A percentile compares a stretch with the other conserved stretches of the same genome.
Evolutionary conservation across 2,888 invertebrate species (phyloP).

Genomic region (Coelopa pilipes): DNA sequence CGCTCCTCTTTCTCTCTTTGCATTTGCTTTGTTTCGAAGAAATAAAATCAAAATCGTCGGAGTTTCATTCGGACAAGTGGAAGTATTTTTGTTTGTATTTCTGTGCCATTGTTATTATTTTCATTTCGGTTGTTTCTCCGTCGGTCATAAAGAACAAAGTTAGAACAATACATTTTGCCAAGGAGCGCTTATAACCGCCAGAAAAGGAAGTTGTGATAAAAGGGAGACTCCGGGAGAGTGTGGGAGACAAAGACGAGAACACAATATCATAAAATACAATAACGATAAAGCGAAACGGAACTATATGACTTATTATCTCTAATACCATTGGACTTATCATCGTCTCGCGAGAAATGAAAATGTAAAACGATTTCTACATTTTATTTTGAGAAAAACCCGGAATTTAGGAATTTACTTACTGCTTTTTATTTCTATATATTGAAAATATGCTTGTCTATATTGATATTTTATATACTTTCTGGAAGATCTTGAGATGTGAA

Average conservation of each 20-base stretch:
- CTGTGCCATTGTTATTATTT: not conserved
- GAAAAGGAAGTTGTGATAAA: too few species aligned
- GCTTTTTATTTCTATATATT: too few species aligned
- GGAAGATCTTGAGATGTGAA: not conserved
- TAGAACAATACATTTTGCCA: not conserved
- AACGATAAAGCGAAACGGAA: not conserved
- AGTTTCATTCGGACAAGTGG: slow-evolving; percentile 5
- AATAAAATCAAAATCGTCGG: not conserved
- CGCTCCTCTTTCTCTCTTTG: not conserved
- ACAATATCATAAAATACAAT: not conserved
- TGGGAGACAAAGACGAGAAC: not conserved
- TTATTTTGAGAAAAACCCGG: too few species aligned
- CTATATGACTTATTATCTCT: not conserved
- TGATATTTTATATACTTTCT: too few species aligned
- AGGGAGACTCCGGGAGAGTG: not conserved
- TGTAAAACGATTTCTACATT: too few species aligned
- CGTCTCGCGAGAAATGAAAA: not conserved
- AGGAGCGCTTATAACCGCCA: too few species aligned
- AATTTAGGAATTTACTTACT: too few species aligned
- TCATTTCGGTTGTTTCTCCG: slow-evolving; percentile 3
- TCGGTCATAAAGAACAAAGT: not conserved
- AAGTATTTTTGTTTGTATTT: slow-evolving; percentile 4
- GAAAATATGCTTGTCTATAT: not conserved
- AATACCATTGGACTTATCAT: not conserved
- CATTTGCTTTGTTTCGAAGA: not conserved